Evolutionary conservation across 1,140 invertebrate genomes (phyloP), one percentile per base, ranked within the genome.

Genomic region (Bombus consobrinus): DNA sequence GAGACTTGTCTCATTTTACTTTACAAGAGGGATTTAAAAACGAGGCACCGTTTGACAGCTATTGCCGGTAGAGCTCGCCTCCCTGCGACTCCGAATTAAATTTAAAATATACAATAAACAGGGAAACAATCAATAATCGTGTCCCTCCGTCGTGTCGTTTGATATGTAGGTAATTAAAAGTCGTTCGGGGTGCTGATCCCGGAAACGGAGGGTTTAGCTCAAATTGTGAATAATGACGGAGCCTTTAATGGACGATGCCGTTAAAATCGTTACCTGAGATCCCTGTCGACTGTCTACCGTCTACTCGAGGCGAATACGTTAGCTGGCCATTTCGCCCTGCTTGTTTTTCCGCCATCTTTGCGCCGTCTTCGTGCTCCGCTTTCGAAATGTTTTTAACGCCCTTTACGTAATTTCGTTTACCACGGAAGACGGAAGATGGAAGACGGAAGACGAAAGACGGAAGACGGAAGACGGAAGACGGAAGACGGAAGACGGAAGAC

Each of bases 71-170:
- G 47, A 53, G 90, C 88, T 89, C 83, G 82, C 87, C 81, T 86
- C 75, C 85, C 82, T 57, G 77, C 71, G 75, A 91, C 86, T 91
- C 89, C 89, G 93, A 95, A 95, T 95, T 95, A 95, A 95, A 95
- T 95, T 92, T 94, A 94, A 95, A 95, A 95, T 95, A 95, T 95
- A 95, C 94, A 94, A 95, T 95, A 95, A 94, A 94, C 94, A 94
- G 93, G 94, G 90, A 93, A 92, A 94, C 94, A 95, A 95, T 95
- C 94, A 94, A 95, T 95, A 95, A 94, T 90, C 75, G 78, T 82
- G 71, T 86, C 74, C 81, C 68, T 73, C 77, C 39, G 87, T 81
- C 88, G 66, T 76, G 75, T 82, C 81, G 71, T 37, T 76, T 95
- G 94, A 95, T 95, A 94, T 93, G 94, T 93, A 91, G 93, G 92